These are phyloP conservation scores for Tetragonula carbonaria DNA, from an alignment of 2,888 invertebrate genomes.

Conservation along the genomic window DNA sequence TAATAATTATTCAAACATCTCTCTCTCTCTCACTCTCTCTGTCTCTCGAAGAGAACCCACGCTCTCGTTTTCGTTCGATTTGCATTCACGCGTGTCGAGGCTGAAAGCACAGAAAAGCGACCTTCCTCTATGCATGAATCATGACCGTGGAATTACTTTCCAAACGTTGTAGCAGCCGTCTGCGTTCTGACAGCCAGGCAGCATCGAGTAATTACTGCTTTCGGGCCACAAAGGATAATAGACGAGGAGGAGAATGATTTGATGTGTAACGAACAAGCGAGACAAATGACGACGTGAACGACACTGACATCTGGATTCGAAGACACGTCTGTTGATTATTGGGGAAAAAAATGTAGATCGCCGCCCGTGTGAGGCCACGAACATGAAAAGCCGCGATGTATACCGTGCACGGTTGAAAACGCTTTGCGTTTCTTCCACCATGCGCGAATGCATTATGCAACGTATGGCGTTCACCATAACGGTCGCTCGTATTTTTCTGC, in stretches of 20 bases:
- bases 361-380: not conserved
- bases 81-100: not conserved
- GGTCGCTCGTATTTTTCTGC: not conserved
- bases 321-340: not conserved
- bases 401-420: no score
- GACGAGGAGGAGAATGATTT: not conserved
- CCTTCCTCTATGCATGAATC: not conserved
- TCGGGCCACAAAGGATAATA: not conserved
- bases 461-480: not conserved
- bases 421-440: no score
- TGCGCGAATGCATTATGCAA: not conserved
- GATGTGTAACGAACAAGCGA: not conserved
- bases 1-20: no score
- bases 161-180: not conserved
- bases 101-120: not conserved
- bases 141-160: not conserved
- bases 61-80: not conserved
- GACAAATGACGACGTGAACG: not conserved
- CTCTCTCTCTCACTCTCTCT: no score
- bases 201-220: not conserved
- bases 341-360: not conserved
- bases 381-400: no score
- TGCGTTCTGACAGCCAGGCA: no score
- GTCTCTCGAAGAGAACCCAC: not conserved
- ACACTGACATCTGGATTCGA: not conserved